Percentiles rank a stretch among this genome's conserved stretches.
Evolutionary conservation across 2,113 vertebrate genomes (phyloP).

Genomic region (Glaucidium brasilianum): DNA sequence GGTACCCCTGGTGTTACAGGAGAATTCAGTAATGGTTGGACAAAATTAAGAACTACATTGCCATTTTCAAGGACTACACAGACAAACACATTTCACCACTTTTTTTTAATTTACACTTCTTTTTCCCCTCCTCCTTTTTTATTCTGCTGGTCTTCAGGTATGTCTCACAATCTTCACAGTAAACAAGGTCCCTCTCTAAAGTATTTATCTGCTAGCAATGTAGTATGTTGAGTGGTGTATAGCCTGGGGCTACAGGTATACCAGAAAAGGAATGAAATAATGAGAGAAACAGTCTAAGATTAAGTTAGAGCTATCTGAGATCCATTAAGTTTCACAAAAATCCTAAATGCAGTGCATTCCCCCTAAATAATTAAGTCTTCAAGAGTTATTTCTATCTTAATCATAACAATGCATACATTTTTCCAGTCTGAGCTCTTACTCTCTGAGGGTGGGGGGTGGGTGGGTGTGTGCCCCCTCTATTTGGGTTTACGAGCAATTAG

Average conservation of each 20-base stretch:
- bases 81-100: neutral
- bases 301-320: neutral
- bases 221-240: neutral
- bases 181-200: neutral
- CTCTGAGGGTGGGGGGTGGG: neutral
- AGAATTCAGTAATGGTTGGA: neutral
- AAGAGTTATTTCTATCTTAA: neutral
- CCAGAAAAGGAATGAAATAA: neutral
- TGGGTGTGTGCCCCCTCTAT: neutral
- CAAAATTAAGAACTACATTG: neutral
- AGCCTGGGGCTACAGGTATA: neutral
- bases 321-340: neutral
- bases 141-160: neutral
- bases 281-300: neutral
- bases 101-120: neutral
- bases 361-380: neutral
- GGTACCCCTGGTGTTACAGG: neutral
- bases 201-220: neutral
- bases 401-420: neutral
- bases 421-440: neutral
- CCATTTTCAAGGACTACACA: neutral
- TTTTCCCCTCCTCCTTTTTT: accelerated
- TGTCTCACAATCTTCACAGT: neutral
- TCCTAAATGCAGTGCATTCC: neutral
- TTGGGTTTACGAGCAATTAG: neutral